Evolutionary conservation across 2,888 invertebrate species (phyloP).

Genomic region (Homarus gammarus): DNA sequence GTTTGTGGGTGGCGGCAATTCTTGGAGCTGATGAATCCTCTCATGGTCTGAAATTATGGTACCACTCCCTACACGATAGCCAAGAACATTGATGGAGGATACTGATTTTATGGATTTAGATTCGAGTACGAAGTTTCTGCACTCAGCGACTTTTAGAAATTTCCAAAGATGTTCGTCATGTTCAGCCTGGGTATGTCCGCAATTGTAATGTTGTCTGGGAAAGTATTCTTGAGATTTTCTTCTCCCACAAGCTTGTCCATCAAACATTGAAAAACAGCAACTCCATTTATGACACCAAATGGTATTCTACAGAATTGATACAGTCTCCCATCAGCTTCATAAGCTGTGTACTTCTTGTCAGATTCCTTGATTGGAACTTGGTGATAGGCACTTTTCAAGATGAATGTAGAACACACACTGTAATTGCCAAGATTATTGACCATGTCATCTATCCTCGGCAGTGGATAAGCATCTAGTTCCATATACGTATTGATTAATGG

Average conservation of each 20-base stretch:
- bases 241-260: background rate
- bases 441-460: too few species aligned
- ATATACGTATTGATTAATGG: background rate
- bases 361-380: too few species aligned
- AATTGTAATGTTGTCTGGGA: background rate
- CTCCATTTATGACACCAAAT: too few species aligned
- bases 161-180: constrained; percentile 30
- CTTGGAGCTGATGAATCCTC: constrained; percentile 18
- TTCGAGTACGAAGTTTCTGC: background rate
- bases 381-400: background rate
- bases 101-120: constrained; percentile 27
- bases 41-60: constrained; percentile 34
- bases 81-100: constrained; percentile 36
- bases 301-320: too few species aligned
- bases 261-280: too few species aligned
- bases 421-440: too few species aligned
- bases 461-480: too few species aligned
- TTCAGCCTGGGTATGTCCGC: constrained; percentile 9
- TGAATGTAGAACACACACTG: background rate
- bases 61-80: constrained; percentile 43
- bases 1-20: constrained; percentile 22
- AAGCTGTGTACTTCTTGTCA: too few species aligned
- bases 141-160: constrained; percentile 4
- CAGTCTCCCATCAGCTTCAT: too few species aligned
- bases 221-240: background rate